Percentiles rank a stretch among this genome's conserved stretches.
Evolutionary conservation across 2,797 vertebrate species (phyloP).

Genomic region (Rousettus madagascariensis): DNA sequence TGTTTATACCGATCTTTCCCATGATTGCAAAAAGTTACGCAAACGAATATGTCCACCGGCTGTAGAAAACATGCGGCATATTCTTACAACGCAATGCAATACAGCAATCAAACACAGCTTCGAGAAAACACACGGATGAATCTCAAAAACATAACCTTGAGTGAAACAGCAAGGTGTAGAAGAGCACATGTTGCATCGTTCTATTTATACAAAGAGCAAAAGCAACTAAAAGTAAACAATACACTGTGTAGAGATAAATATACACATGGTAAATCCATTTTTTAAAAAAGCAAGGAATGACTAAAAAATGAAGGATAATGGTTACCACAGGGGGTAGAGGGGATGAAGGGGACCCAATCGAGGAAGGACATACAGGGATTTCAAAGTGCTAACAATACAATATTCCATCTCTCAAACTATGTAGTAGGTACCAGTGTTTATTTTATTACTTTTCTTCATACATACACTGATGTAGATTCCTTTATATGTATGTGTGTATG

Average conservation of each 20-base stretch:
- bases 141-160: conserved; percentile 24
- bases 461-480: not conserved
- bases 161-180: not conserved
- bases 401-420: not conserved
- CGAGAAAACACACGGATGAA: conserved; percentile 15
- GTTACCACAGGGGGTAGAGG: not conserved
- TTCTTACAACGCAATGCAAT: not conserved
- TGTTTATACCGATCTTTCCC: not conserved
- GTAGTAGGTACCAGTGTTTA: not conserved
- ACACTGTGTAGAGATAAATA: conserved; percentile 14
- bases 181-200: not conserved
- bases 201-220: not conserved
- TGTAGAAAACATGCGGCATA: not conserved
- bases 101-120: not conserved
- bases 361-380: no score
- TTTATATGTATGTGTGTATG: not conserved
- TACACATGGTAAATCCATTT: not conserved
- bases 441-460: not conserved
- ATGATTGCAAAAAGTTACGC: not conserved
- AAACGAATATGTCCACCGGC: not conserved
- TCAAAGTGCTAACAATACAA: not conserved
- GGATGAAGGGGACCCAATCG: not conserved
- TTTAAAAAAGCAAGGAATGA: not conserved
- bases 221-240: not conserved
- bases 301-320: not conserved